Evolutionary conservation across 1,140 invertebrate species (phyloP).

Genomic region (Ostrea edulis): DNA sequence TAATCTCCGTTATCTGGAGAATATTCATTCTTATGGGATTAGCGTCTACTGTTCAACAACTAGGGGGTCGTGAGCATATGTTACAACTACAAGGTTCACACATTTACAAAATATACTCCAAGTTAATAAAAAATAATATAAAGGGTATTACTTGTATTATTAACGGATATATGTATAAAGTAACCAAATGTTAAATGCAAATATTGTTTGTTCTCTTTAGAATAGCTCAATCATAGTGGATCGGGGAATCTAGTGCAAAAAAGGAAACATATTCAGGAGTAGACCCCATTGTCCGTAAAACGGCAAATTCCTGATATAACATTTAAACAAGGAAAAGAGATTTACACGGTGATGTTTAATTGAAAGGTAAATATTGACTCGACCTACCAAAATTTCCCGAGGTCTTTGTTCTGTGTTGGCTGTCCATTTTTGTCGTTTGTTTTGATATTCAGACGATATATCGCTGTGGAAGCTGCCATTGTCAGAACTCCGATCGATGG

Average conservation of each 20-base stretch:
- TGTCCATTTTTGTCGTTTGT: slow-evolving; percentile 30
- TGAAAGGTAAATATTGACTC: slow-evolving; percentile 36
- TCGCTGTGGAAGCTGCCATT: slow-evolving; percentile 11
- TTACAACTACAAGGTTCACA: neutral
- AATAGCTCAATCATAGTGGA: neutral
- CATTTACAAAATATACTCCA: neutral
- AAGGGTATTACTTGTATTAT: neutral
- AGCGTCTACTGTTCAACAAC: neutral
- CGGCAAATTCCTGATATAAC: slow-evolving; percentile 31
- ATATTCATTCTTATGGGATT: slow-evolving; percentile 11
- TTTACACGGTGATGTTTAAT: slow-evolving; percentile 34
- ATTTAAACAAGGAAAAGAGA: slow-evolving; percentile 26
- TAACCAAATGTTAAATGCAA: slow-evolving; percentile 26
- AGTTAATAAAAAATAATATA: slow-evolving; percentile 16
- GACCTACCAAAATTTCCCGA: slow-evolving; percentile 12
- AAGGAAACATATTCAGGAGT: slow-evolving; percentile 24
- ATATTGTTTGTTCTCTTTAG: neutral
- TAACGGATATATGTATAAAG: neutral
- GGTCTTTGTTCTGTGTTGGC: slow-evolving; percentile 8
- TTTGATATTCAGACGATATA: slow-evolving; percentile 25
- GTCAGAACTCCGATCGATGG: neutral
- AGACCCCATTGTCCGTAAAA: slow-evolving; percentile 7
- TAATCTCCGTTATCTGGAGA: neutral
- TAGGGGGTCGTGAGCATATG: neutral
- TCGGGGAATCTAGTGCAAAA: neutral